Evolutionary conservation across 1,140 invertebrate species (phyloP).

Genomic region (Theocolax elegans): DNA sequence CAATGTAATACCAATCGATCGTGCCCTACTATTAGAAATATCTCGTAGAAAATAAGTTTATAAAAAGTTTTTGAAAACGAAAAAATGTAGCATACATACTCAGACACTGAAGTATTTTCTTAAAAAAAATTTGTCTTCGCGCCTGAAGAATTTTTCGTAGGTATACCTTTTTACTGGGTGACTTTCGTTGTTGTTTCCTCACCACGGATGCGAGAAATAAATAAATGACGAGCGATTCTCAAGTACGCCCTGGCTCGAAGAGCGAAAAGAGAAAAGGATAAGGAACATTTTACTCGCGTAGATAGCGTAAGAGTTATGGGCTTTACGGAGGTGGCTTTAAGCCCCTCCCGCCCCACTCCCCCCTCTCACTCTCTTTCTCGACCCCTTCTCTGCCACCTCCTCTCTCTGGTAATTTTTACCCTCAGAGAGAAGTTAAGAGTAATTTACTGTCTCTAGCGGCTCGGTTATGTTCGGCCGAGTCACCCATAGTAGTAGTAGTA

Average conservation of each 20-base stretch:
- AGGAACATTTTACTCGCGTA: slow-evolving; percentile 45
- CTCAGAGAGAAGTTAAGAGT: slow-evolving; percentile 64
- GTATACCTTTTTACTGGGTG: too few relatives aligned
- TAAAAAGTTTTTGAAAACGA: too few relatives aligned
- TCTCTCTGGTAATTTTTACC: slow-evolving; percentile 67
- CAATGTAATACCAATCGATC: too few relatives aligned
- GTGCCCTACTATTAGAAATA: too few relatives aligned
- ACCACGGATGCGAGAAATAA: slow-evolving; percentile 55
- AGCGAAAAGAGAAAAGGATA: slow-evolving; percentile 1
- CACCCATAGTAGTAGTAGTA: slow-evolving; percentile 29
- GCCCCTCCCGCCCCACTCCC: slow-evolving; percentile 40
- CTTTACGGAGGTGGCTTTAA: slow-evolving; percentile 50
- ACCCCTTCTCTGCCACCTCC: too few relatives aligned
- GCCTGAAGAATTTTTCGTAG: too few relatives aligned
- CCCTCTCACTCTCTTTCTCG: slow-evolving; percentile 62
- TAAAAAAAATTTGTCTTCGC: too few relatives aligned
- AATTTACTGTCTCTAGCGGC: slow-evolving; percentile 61
- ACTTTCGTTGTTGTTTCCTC: too few relatives aligned
- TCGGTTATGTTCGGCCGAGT: slow-evolving; percentile 47
- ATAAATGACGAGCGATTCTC: slow-evolving; percentile 63
- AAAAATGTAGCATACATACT: too few relatives aligned
- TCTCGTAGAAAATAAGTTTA: too few relatives aligned
- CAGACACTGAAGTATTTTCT: too few relatives aligned
- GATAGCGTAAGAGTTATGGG: slow-evolving; percentile 65
- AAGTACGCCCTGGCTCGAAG: not conserved